Conservation (phyloP, 2,113 vertebrate genomes). For the Agapornis roseicollis region DNA sequence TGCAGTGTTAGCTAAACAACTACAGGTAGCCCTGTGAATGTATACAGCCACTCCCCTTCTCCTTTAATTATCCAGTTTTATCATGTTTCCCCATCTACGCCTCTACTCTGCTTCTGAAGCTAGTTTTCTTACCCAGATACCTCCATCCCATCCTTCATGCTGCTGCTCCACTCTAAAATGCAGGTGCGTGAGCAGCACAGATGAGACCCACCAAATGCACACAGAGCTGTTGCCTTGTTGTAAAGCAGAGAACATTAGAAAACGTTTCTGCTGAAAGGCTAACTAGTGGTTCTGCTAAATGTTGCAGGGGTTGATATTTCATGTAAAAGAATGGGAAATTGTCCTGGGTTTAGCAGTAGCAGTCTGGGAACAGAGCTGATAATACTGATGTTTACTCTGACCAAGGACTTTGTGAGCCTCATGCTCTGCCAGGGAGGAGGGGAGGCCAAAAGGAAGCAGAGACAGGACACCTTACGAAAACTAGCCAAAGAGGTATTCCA, state of each 20-base stretch:
- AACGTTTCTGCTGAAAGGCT: not conserved
- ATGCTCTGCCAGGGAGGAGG: no score
- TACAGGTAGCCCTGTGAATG: not conserved
- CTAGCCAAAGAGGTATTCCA: no score
- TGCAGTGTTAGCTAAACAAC: not conserved
- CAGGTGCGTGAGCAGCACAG: not conserved
- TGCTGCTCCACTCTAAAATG: not conserved
- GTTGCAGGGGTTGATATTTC: not conserved
- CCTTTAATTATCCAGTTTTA: constrained; percentile 40
- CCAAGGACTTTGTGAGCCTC: no score
- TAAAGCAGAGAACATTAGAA: not conserved
- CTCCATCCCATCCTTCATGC: not conserved
- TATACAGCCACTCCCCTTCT: constrained; percentile 20
- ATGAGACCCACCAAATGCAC: not conserved
- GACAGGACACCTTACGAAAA: no score
- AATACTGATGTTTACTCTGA: no score
- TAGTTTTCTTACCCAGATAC: not conserved
- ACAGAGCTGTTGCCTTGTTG: not conserved
- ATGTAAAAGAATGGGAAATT: not conserved
- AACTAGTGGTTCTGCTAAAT: not conserved
- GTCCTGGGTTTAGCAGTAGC: no score
- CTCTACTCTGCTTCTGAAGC: constrained; percentile 14
- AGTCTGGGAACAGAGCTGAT: no score
- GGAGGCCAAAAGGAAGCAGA: no score
- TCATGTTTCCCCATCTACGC: not conserved